These are phyloP conservation scores for Acanthurus lineatus DNA, from an alignment of 2,797 vertebrate species.

Conservation along the genomic window DNA sequence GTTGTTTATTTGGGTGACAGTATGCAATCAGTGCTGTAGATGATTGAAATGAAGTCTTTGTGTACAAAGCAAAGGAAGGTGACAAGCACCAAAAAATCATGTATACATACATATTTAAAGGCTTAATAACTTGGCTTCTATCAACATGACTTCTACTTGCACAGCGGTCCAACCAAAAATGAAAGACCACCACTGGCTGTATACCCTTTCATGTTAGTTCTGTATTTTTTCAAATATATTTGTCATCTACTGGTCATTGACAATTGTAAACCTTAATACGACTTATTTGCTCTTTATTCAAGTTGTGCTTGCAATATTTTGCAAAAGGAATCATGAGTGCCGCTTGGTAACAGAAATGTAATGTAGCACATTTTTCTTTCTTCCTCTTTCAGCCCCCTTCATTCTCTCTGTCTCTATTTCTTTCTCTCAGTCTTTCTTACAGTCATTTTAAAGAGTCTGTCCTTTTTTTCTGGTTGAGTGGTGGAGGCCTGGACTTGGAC, in stretches of 20 bases:
- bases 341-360: conserved; percentile 82
- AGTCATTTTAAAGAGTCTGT: conserved; percentile 68
- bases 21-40: background rate
- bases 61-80: conserved; percentile 64
- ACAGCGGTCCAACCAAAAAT: conserved; percentile 35
- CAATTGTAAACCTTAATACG: conserved; percentile 71
- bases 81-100: conserved; percentile 58
- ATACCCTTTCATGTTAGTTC: conserved; percentile 60
- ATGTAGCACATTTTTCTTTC: conserved; percentile 85
- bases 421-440: conserved; percentile 57
- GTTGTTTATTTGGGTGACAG: background rate
- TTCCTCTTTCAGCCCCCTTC: conserved; percentile 55
- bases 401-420: conserved; percentile 34
- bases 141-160: conserved; percentile 43
- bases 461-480: conserved; percentile 80
- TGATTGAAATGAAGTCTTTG: conserved; percentile 38
- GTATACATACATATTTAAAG: conserved; percentile 26
- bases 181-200: conserved; percentile 51
- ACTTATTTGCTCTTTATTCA: conserved; percentile 78
- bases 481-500: conserved; percentile 78
- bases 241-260: conserved; percentile 76
- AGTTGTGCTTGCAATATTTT: conserved; percentile 82
- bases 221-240: conserved; percentile 79
- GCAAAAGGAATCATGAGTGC: conserved; percentile 86
- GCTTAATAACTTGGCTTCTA: conserved; percentile 40